Evolutionary conservation across 2,888 invertebrate species (phyloP), one percentile per base, ranked within the genome.

Genomic region (Neocrepidodera transversa): DNA sequence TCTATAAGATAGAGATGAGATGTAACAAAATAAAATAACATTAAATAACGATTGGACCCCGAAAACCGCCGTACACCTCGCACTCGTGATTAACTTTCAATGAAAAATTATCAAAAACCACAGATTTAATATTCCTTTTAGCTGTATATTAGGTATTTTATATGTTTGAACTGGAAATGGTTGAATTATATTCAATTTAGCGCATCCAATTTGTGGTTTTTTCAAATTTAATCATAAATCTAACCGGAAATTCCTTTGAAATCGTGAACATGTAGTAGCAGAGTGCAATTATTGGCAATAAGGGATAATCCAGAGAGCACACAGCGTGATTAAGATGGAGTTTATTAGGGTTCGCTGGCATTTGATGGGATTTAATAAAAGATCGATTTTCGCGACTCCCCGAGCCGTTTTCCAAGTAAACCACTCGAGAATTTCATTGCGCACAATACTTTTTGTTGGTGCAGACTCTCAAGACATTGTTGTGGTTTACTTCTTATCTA

Each of bases 341-440:
- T 54, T 54, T 54, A 54, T 54, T 54, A 47, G 45, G 54, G 54
- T 54, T 47, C 54, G 36, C 45, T 54, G 36, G 45, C 54, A 54
- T 54, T 42, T 54, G 45, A 54, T 54, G 45, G 53, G 53, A 45
- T 54, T 54, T 54, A 54, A 53, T 53, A 53, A 16, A 16, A 36
- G 23, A 54, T 54, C 54, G 54, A 45, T 54, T 54, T 47, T 18
- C 18, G 17, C 40, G 14, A 32, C 32, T 26, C 18, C 18, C 13
- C 2, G 11, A 5, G 11, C 13, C 2, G 1, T 45, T 45, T 16
- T 11, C 18, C 26, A 23, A 43, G 45, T 13, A 32, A n/a, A 32
- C 32, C 18, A 17, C 32, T 32, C 32, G 48, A 32, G 36, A 35
- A 49, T 49, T 49, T 36, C 23, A 49, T 18, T 35, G 14, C 23